phyloP scores from a whole-genome alignment of 2,797 vertebrate genomes.

The Oreochromis mossambicus region DNA sequence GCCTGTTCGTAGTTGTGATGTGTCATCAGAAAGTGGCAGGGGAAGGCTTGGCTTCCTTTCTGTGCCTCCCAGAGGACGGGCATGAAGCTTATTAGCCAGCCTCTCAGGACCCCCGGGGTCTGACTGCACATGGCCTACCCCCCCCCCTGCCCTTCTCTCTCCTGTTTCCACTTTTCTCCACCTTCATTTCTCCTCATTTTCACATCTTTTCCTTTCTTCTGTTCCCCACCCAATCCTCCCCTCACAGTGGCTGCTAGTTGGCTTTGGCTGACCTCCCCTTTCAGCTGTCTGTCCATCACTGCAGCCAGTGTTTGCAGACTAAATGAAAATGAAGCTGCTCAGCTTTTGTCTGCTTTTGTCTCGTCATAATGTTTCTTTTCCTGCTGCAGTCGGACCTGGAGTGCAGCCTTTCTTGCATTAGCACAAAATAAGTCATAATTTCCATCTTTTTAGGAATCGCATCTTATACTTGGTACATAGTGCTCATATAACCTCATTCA shows the following conservation, averaged over 20 bases:
- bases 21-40: conserved; percentile 57
- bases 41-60: conserved; percentile 32
- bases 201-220: neutral
- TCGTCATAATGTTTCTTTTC: neutral
- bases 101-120: conserved; percentile 31
- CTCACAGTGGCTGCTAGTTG: neutral
- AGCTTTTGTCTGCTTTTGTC: neutral
- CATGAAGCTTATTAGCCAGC: conserved; percentile 51
- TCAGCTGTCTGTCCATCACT: conserved; percentile 3
- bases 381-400: neutral
- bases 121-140: conserved; percentile 28
- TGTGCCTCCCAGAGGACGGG: conserved; percentile 39
- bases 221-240: neutral
- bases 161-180: neutral
- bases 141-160: neutral
- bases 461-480: neutral
- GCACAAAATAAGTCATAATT: neutral
- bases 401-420: neutral
- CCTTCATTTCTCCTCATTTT: neutral
- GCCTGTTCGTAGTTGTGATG: conserved; percentile 54
- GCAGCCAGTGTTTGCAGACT: neutral
- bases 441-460: fast-evolving
- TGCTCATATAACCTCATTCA: neutral
- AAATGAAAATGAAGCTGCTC: neutral
- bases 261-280: conserved; percentile 6